Evolutionary conservation across 2,888 invertebrate species (phyloP).

Genomic region (Helleia helle): DNA sequence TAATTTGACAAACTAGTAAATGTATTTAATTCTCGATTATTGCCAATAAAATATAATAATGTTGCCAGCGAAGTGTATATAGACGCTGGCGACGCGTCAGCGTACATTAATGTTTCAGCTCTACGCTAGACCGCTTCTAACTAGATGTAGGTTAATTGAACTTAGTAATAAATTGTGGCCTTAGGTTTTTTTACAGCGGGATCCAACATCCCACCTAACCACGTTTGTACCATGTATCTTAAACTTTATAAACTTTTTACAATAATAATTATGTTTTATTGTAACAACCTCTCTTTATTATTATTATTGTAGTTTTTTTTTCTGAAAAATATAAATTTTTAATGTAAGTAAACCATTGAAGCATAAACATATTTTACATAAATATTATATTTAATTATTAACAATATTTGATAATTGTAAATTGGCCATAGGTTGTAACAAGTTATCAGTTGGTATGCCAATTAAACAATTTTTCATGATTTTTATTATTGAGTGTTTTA

Average conservation of each 20-base stretch:
- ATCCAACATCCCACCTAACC: constrained; percentile 35
- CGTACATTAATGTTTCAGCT: constrained; percentile 13
- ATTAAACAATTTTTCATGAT: constrained; percentile 74
- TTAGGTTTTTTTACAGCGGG: constrained; percentile 46
- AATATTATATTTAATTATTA: constrained; percentile 74
- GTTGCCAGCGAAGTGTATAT: constrained; percentile 37
- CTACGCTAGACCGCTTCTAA: constrained; percentile 41
- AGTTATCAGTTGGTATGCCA: constrained; percentile 71
- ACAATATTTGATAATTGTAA: constrained; percentile 72
- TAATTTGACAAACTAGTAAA: neutral
- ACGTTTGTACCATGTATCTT: constrained; percentile 29
- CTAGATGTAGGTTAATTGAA: constrained; percentile 43
- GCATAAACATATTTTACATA: constrained; percentile 73
- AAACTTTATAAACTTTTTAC: constrained; percentile 55
- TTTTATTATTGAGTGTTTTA: constrained; percentile 59
- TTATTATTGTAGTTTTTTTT: constrained; percentile 49
- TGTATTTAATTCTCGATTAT: constrained; percentile 11
- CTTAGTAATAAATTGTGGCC: constrained; percentile 67
- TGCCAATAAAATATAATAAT: no score
- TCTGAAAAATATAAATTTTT: constrained; percentile 70
- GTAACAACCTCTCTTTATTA: constrained; percentile 52
- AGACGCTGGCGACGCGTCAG: constrained; percentile 26
- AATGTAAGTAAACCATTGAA: constrained; percentile 72
- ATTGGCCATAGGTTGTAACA: constrained; percentile 74
- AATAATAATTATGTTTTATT: constrained; percentile 52